phyloP scores from a whole-genome alignment of 2,113 vertebrate species.

The Neopipo cinnamomea region DNA sequence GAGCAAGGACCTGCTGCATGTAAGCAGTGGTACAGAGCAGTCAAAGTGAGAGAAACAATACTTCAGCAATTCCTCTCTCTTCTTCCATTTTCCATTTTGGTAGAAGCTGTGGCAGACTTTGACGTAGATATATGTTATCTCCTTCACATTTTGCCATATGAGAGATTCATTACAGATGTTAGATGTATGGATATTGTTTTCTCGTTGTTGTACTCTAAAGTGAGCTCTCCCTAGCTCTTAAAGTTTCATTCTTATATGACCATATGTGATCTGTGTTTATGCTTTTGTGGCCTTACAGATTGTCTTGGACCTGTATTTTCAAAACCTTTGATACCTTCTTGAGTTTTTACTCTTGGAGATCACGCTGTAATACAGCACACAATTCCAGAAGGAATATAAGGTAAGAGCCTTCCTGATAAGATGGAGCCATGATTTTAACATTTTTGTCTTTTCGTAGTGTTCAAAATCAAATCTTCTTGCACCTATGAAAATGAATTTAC shows the following conservation, averaged over 20 bases:
- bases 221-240: neutral
- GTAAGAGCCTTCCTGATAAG: neutral
- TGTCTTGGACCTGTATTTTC: neutral
- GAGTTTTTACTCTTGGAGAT: neutral
- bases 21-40: neutral
- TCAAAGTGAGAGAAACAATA: neutral
- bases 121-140: too few relatives aligned
- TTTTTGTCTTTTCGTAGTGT: neutral
- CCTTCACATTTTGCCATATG: neutral
- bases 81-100: neutral
- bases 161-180: neutral
- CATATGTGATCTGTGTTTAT: neutral
- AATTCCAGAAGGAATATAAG: neutral
- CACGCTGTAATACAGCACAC: neutral
- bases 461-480: neutral
- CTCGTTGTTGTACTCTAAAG: neutral
- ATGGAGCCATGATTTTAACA: neutral
- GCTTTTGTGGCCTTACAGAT: neutral
- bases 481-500: neutral
- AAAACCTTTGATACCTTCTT: neutral
- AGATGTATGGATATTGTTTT: neutral
- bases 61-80: neutral
- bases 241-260: neutral
- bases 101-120: neutral
- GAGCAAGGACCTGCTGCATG: neutral